Conservation (phyloP, 2,113 vertebrate genomes). For the Hymenochirus boettgeri region DNA sequence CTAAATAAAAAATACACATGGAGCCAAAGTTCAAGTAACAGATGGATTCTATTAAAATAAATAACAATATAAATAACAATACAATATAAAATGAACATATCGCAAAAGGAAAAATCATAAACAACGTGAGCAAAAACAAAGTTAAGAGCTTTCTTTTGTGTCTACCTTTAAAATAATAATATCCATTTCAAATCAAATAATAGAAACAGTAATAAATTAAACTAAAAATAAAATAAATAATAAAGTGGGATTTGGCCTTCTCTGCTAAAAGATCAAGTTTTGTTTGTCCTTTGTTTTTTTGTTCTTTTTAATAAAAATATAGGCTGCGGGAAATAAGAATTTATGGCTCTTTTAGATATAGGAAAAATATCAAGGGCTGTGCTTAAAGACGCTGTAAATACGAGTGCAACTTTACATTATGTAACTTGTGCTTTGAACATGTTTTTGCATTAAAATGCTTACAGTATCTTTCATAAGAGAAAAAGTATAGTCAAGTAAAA, state of each 20-base stretch:
- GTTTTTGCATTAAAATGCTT: no score
- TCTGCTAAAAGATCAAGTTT: not conserved
- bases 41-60: not conserved
- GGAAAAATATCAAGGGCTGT: not conserved
- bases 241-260: not conserved
- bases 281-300: no score
- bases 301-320: not conserved
- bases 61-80: not conserved
- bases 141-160: not conserved
- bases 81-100: not conserved
- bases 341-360: not conserved
- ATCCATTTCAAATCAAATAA: not conserved
- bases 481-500: no score
- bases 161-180: not conserved
- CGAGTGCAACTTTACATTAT: not conserved
- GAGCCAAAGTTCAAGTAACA: not conserved
- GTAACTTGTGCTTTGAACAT: not conserved
- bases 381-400: not conserved
- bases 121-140: not conserved
- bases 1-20: not conserved
- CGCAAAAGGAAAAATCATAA: not conserved
- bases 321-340: not conserved
- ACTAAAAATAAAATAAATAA: not conserved
- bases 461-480: not conserved
- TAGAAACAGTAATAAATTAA: slow-evolving; percentile 1